phyloP scores from a whole-genome alignment of 2,113 vertebrate species.

The Pyxicephalus adspersus region DNA sequence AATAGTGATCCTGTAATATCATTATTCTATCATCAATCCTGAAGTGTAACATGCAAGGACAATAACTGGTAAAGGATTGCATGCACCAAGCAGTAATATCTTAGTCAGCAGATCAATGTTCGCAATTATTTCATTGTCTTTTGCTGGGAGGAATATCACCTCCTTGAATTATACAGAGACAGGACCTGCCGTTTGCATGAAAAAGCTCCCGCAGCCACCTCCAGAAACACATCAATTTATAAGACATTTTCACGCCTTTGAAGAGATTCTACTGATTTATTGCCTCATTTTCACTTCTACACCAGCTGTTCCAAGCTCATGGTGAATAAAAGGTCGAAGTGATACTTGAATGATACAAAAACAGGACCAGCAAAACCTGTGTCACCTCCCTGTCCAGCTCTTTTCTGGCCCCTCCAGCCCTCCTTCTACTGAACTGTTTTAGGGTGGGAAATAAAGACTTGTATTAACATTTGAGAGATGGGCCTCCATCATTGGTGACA shows the following conservation, averaged over 20 bases:
- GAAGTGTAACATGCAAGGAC: neutral
- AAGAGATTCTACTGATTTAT: conserved; percentile 76
- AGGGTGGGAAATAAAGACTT: conserved; percentile 61
- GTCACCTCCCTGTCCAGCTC: conserved; percentile 65
- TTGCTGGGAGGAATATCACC: neutral
- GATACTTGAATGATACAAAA: conserved; percentile 72
- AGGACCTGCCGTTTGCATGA: conserved; percentile 43
- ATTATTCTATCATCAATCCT: neutral
- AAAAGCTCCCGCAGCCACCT: conserved; percentile 40
- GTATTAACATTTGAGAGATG: conserved; percentile 66
- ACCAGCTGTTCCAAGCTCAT: conserved; percentile 85
- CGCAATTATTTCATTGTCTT: conserved; percentile 1
- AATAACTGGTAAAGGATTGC: neutral
- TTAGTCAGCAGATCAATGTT: neutral
- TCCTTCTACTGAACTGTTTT: conserved; percentile 69
- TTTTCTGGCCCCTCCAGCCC: conserved; percentile 62
- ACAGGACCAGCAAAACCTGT: conserved; percentile 50
- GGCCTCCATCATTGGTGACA: conserved; percentile 73
- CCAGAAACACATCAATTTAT: conserved; percentile 45
- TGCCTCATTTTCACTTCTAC: conserved; percentile 82
- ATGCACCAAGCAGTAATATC: neutral
- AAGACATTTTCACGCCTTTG: conserved; percentile 49
- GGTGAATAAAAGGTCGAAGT: conserved; percentile 82
- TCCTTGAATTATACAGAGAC: conserved; percentile 12
- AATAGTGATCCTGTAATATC: too few relatives aligned